Conservation (phyloP, 2,113 vertebrate species). For the Micromys minutus region DNA sequence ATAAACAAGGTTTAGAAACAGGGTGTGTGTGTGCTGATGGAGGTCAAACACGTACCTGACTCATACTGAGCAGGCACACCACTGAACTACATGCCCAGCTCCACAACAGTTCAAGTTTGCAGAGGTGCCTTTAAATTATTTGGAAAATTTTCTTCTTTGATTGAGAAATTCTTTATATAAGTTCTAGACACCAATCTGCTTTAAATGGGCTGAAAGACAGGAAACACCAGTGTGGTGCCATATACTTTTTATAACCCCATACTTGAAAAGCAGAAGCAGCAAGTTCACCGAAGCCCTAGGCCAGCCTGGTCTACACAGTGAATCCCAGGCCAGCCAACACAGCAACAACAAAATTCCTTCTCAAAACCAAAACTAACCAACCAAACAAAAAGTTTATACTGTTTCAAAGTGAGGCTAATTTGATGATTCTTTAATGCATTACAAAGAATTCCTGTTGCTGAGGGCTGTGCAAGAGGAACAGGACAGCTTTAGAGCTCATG, state of each 20-base stretch:
- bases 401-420: constrained; percentile 17
- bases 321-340: not conserved
- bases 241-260: not conserved
- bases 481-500: no score
- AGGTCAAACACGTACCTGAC: not conserved
- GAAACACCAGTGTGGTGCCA: not conserved
- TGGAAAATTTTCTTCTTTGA: not conserved
- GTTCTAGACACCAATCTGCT: not conserved
- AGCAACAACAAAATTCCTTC: not conserved
- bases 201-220: not conserved
- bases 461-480: no score
- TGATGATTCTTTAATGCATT: not conserved
- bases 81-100: not conserved
- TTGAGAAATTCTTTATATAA: constrained; percentile 35
- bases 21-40: not conserved
- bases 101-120: not conserved
- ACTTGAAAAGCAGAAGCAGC: not conserved
- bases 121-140: constrained; percentile 25
- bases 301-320: not conserved
- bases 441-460: not conserved
- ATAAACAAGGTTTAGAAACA: not conserved
- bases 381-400: not conserved
- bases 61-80: not conserved
- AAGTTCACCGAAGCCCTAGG: not conserved
- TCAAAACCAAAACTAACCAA: not conserved